Base-by-base conservation (phyloP, 2,113 vertebrate species). In the Nothobranchius furzeri region DNA sequence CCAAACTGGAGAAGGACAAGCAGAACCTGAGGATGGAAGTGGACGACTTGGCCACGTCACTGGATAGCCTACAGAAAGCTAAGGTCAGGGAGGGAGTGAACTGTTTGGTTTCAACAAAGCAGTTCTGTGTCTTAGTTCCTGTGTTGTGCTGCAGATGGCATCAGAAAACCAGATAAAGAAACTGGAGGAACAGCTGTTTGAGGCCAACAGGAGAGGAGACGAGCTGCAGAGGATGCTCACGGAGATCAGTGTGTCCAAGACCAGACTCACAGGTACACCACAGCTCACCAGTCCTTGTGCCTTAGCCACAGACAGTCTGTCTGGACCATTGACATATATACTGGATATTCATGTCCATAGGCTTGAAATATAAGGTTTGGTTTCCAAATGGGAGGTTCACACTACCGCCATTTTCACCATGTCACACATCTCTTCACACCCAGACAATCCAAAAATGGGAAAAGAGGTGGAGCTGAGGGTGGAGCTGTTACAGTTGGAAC, bases 1-100 rank as follows among this genome's bases (percentile, higher is more conserved):
- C 86, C 76, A 94, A 92, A 12, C 90, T 94, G 79, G 94, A 95
- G 78, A 94, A 94, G 64, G 94, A 95, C 35, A 95, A 95, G 52
- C 92, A 93, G 73, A 92, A 76, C 66, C 84, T 94, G 76, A 89
- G 88, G 56, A 79, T 92, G 82, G 93, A 95, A 84, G 83, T 93
- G 69, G 93, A 94, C 0, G 91, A 93, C 54, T 79, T 94, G 60
- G 59, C 87, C 0, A 82, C 89, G 2, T 89, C 91, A 0, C 64
- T 93, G 50, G 92, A 94, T 48, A 89, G 64, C 6, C 82, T 93
- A 70, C 93, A 94, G 82, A 94, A 93, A 60, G 83, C 86, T 60
- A 94, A 94, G 93, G 92, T 92, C 49, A 60, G 70, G 1, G 1
- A 12, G 43, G 15, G 36, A 12, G 46, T 0, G 11, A 0, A 12